Conservation (phyloP, 2,888 invertebrate genomes). For the Melieria omissa region DNA sequence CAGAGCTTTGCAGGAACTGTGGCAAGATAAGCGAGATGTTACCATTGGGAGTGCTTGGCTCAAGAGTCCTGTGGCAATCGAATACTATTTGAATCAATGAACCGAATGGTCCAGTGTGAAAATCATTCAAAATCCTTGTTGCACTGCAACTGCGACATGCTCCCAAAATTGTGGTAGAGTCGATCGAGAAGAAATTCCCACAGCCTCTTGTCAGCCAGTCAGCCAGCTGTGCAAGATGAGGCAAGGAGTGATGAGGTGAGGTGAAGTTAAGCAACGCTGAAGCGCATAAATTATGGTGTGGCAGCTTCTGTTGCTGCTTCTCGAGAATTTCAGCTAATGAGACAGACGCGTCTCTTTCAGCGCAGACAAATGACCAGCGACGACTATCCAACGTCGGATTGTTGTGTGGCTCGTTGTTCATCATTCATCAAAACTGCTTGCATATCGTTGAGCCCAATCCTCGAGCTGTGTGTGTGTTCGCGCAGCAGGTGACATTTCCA, state of each 20-base stretch:
- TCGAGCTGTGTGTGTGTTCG: conserved; percentile 35
- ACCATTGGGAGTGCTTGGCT: too few species aligned
- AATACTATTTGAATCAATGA: too few species aligned
- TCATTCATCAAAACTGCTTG: conserved; percentile 32
- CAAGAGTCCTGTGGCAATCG: too few species aligned
- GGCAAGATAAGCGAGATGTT: too few species aligned
- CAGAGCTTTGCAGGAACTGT: too few species aligned
- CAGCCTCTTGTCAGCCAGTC: background rate
- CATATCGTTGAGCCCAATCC: background rate
- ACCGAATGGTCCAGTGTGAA: too few species aligned
- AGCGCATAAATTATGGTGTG: background rate
- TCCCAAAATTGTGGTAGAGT: too few species aligned
- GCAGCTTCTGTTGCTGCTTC: conserved; percentile 5
- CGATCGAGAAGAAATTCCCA: conserved; percentile 16
- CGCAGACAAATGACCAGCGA: conserved; percentile 15
- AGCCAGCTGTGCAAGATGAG: too few species aligned
- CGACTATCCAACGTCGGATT: background rate
- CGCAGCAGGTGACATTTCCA: conserved; percentile 45
- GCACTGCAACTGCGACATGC: too few species aligned
- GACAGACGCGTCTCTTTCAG: background rate
- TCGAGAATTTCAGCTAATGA: background rate
- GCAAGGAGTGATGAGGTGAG: too few species aligned
- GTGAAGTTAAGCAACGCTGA: conserved; percentile 12
- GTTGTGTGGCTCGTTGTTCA: conserved; percentile 13
- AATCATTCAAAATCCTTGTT: too few species aligned